Evolutionary conservation across 2,888 invertebrate species (phyloP).

Genomic region (Microplitis deprimator): DNA sequence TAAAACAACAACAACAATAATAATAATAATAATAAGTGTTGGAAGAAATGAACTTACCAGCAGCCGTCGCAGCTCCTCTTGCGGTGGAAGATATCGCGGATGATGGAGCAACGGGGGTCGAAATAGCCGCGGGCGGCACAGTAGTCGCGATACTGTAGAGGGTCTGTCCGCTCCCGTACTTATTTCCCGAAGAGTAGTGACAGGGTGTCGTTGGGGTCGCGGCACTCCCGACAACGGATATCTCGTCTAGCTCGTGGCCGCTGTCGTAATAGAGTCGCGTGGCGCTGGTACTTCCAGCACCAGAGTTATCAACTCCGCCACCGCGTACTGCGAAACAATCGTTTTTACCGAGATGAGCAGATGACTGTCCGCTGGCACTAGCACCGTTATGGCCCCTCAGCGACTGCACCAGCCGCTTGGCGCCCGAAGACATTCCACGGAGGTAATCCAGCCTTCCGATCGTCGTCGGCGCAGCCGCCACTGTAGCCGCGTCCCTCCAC

Average conservation of each 20-base stretch:
- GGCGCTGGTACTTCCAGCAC: constrained; percentile 65
- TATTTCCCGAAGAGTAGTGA: constrained; percentile 65
- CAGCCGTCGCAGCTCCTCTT: constrained; percentile 15
- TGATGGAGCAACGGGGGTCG: constrained; percentile 18
- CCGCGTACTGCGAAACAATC: constrained; percentile 48
- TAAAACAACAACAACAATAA: background rate
- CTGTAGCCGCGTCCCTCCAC: constrained; percentile 45
- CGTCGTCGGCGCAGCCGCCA: constrained; percentile 49
- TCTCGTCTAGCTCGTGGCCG: constrained; percentile 73
- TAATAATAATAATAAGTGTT: background rate
- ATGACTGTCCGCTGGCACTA: constrained; percentile 51
- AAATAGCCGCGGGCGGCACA: constrained; percentile 65
- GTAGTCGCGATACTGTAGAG: constrained; percentile 69
- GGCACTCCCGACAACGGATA: constrained; percentile 71
- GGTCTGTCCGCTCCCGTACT: constrained; percentile 72
- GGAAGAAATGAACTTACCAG: constrained; percentile 28
- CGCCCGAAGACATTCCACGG: constrained; percentile 71
- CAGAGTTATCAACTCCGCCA: constrained; percentile 57
- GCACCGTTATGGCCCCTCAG: constrained; percentile 67
- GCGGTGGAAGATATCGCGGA: constrained; percentile 24
- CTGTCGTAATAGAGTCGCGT: constrained; percentile 69
- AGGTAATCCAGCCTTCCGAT: constrained; percentile 69
- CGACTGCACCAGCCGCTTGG: constrained; percentile 72
- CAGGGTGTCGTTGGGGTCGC: constrained; percentile 70
- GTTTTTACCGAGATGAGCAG: constrained; percentile 51